Conservation (phyloP, 2,113 vertebrate genomes). For the Clarias gariepinus region DNA sequence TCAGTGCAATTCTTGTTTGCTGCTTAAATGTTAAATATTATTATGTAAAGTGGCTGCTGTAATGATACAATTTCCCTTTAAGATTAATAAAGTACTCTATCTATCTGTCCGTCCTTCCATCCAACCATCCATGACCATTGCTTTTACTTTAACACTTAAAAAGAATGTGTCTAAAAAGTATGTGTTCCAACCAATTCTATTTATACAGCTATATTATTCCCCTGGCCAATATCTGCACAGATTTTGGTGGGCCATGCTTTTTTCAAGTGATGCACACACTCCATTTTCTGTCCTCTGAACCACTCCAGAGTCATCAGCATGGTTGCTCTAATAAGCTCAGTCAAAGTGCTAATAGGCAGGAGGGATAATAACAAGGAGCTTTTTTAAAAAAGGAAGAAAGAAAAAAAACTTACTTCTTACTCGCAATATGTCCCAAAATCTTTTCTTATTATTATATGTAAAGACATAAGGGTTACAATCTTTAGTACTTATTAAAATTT, state of each 20-base stretch:
- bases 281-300: neutral
- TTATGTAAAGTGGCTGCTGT: too few species aligned
- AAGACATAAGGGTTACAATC: neutral
- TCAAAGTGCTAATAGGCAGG: slow-evolving; percentile 8
- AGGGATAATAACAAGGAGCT: neutral
- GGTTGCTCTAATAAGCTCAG: neutral
- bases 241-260: neutral
- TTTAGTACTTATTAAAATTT: neutral
- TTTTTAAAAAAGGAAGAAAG: neutral
- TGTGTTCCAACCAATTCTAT: neutral
- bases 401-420: neutral
- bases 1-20: too few species aligned
- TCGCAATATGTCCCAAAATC: neutral
- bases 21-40: too few species aligned
- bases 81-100: too few species aligned
- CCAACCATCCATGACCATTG: neutral
- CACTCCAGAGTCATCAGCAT: slow-evolving; percentile 14
- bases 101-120: too few species aligned
- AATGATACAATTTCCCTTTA: too few species aligned
- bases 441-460: neutral
- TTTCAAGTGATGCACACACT: neutral
- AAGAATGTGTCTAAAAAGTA: neutral
- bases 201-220: neutral
- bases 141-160: neutral
- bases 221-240: neutral